A percentile compares a stretch with the other conserved stretches of the same genome.
Conservation (phyloP, 2,797 vertebrate species). For the Mus caroli region DNA sequence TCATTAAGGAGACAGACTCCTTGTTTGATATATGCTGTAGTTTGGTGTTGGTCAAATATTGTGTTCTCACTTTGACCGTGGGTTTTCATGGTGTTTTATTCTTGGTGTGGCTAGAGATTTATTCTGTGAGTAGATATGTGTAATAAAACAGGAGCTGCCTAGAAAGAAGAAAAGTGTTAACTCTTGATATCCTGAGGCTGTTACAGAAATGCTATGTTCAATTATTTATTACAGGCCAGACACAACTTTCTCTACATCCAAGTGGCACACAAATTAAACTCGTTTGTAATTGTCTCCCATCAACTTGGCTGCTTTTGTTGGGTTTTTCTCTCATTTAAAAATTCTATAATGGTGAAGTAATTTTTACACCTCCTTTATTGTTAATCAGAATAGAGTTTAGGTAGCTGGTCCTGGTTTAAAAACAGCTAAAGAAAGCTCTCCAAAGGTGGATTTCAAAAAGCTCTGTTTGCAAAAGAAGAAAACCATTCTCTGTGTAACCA, state of each 20-base stretch:
- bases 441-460: constrained; percentile 13
- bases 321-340: constrained; percentile 43
- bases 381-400: constrained; percentile 10
- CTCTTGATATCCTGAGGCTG: constrained; percentile 74
- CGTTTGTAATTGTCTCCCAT: constrained; percentile 74
- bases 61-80: neutral
- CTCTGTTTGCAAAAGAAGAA: constrained; percentile 52
- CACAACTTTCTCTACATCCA: constrained; percentile 51
- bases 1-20: neutral
- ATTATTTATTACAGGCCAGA: constrained; percentile 79
- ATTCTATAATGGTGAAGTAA: neutral
- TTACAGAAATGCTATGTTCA: constrained; percentile 47
- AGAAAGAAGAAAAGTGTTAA: constrained; percentile 68
- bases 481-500: neutral
- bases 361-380: neutral
- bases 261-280: constrained; percentile 72
- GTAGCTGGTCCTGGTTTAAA: constrained; percentile 15
- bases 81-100: constrained; percentile 9
- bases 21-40: neutral
- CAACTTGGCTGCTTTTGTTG: constrained; percentile 47
- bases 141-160: constrained; percentile 70
- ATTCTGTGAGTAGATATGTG: constrained; percentile 57
- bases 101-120: constrained; percentile 13
- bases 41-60: neutral
- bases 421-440: neutral